Evolutionary conservation across 1,140 invertebrate species (phyloP).

Genomic region (Saccostrea echinata): DNA sequence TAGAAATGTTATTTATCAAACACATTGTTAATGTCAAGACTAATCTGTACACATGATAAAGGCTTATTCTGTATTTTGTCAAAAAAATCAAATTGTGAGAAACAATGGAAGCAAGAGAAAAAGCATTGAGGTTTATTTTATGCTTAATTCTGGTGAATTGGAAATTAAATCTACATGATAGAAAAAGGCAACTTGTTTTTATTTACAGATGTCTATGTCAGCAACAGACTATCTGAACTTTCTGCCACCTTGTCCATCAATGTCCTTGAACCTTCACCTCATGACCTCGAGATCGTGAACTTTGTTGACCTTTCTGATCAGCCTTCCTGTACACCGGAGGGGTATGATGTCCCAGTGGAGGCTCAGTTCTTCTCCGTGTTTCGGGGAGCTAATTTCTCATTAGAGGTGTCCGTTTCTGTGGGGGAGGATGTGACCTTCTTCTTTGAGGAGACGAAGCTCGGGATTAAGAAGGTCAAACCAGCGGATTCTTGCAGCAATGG

Average conservation of each 20-base stretch:
- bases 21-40: not conserved
- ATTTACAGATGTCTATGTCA: slow-evolving; percentile 36
- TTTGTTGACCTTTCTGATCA: not conserved
- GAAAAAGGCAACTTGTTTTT: not conserved
- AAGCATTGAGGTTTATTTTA: too few relatives aligned
- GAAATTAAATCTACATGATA: not conserved
- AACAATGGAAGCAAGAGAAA: not conserved
- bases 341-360: not conserved
- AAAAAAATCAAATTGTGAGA: not conserved
- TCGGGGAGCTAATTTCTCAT: slow-evolving; percentile 3
- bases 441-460: slow-evolving; percentile 15
- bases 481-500: not conserved
- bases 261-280: slow-evolving; percentile 36
- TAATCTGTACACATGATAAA: not conserved
- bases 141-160: too few relatives aligned
- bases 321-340: slow-evolving; percentile 6
- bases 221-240: not conserved
- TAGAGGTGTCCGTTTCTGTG: slow-evolving; percentile 31
- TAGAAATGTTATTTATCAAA: slow-evolving; percentile 5
- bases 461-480: not conserved
- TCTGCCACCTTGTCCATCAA: not conserved
- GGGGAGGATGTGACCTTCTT: slow-evolving; percentile 39
- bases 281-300: slow-evolving; percentile 15
- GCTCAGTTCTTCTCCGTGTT: slow-evolving; percentile 7
- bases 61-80: not conserved